Evolutionary conservation across 1,140 invertebrate species (phyloP).

Genomic region (Dufourea novaeangliae): DNA sequence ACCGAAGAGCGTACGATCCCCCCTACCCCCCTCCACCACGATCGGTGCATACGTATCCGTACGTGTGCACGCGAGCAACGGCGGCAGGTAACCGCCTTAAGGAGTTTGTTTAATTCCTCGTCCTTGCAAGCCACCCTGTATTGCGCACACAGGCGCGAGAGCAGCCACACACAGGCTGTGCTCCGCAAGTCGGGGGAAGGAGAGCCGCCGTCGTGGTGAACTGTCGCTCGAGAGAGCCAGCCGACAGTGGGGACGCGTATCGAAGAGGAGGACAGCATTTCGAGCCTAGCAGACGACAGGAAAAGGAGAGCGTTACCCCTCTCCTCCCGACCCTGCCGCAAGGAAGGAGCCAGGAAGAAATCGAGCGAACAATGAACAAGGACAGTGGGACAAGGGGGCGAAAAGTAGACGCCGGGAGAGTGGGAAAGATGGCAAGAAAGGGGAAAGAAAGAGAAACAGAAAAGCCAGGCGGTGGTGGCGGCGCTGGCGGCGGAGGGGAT

Average conservation of each 20-base stretch:
- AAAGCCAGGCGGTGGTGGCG: neutral
- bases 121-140: constrained; percentile 69
- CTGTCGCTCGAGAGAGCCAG: constrained; percentile 48
- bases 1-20: too few relatives aligned
- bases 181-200: constrained; percentile 24
- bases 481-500: constrained; percentile 41
- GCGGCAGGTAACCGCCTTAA: constrained; percentile 66
- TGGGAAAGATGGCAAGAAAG: constrained; percentile 18
- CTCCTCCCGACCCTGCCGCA: neutral
- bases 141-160: constrained; percentile 53
- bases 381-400: constrained; percentile 50
- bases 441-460: constrained; percentile 49
- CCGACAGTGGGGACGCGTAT: constrained; percentile 11
- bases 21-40: neutral
- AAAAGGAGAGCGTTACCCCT: constrained; percentile 8
- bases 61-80: constrained; percentile 19
- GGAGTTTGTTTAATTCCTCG: constrained; percentile 68
- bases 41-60: constrained; percentile 5
- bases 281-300: constrained; percentile 29
- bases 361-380: constrained; percentile 30
- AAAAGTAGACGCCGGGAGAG: constrained; percentile 37
- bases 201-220: constrained; percentile 50
- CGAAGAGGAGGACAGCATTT: constrained; percentile 22
- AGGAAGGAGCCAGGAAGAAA: constrained; percentile 5
- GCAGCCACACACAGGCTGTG: neutral